Evolutionary conservation across 2,888 invertebrate genomes (phyloP).

Genomic region (Agonum fuliginosum): DNA sequence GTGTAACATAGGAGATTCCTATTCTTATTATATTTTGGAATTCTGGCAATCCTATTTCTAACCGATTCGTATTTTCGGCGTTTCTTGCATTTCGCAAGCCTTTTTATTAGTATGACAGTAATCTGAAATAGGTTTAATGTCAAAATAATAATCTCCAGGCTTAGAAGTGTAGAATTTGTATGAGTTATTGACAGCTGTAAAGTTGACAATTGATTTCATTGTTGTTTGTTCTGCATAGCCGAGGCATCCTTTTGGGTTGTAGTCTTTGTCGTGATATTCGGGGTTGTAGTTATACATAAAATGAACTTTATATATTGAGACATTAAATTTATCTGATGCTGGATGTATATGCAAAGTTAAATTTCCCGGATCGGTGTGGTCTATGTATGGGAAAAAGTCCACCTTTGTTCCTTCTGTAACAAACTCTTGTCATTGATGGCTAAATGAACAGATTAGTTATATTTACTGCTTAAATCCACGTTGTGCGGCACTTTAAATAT

Average conservation of each 20-base stretch:
- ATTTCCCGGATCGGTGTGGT: slow-evolving; percentile 1
- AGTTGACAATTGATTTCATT: neutral
- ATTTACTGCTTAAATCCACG: neutral
- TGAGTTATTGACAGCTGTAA: neutral
- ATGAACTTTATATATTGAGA: slow-evolving; percentile 1
- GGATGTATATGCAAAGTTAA: slow-evolving; percentile 11
- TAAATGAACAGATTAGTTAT: no score
- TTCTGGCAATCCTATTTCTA: no score
- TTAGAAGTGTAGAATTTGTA: neutral
- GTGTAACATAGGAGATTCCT: no score
- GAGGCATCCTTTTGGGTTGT: no score
- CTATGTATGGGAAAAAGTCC: slow-evolving; percentile 33
- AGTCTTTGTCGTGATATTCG: no score
- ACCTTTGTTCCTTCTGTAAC: neutral
- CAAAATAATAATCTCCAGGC: slow-evolving; percentile 17
- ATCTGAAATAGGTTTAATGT: neutral
- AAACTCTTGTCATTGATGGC: neutral
- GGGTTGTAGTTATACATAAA: neutral
- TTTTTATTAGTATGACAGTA: neutral
- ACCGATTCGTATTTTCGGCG: neutral
- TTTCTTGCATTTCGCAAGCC: neutral
- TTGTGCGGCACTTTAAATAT: slow-evolving; percentile 28
- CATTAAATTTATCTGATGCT: neutral
- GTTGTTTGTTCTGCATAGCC: neutral
- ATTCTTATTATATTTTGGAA: no score